These are phyloP conservation scores for Sebastes baramenuke DNA, from an alignment of 2,797 vertebrate genomes.

Conservation along the genomic window DNA sequence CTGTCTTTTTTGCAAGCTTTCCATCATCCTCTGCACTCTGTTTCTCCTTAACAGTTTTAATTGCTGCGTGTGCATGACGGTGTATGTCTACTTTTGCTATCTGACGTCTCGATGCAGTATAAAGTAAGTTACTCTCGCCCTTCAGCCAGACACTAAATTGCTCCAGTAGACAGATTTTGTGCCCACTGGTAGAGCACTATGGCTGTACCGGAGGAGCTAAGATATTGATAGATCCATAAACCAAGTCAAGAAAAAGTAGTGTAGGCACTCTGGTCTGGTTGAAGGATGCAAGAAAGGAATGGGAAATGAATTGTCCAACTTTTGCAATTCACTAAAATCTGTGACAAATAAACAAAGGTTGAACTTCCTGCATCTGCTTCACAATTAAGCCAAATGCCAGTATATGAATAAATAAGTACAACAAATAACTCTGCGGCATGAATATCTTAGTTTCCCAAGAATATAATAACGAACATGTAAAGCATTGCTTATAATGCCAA, in stretches of 20 bases:
- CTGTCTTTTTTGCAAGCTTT: not conserved
- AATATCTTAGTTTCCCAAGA: not conserved
- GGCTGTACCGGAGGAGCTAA: not conserved
- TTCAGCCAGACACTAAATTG: not conserved
- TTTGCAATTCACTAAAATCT: not conserved
- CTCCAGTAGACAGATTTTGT: not conserved
- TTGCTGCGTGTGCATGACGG: not conserved
- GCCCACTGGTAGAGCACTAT: not conserved
- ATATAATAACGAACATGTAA: not conserved
- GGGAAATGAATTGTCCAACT: not conserved
- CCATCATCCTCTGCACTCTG: not conserved
- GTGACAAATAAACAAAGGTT: not conserved
- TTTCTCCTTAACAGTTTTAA: not conserved
- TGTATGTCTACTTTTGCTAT: not conserved
- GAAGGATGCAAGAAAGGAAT: not conserved
- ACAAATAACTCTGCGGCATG: not conserved
- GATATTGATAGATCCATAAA: not conserved
- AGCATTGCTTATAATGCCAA: not conserved
- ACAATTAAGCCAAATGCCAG: not conserved
- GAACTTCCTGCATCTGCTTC: not conserved
- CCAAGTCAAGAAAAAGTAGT: not conserved
- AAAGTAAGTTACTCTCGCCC: not conserved
- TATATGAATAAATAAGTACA: not conserved
- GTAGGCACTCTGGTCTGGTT: not conserved
- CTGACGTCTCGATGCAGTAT: not conserved